These are phyloP conservation scores for Helarctos malayanus DNA, from an alignment of 2,797 vertebrate genomes.

Conservation along the genomic window DNA sequence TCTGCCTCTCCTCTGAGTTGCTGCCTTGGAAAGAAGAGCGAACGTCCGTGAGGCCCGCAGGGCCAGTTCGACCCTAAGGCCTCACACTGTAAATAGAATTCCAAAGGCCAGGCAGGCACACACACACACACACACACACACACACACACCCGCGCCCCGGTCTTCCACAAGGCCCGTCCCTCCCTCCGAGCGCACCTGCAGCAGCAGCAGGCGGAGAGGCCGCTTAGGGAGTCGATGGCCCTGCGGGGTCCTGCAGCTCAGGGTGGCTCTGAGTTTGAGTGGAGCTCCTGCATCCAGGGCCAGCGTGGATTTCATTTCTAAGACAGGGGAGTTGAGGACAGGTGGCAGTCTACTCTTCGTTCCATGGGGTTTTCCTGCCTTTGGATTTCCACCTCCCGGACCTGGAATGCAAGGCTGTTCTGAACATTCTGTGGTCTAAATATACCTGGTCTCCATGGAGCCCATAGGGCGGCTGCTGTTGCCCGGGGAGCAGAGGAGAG, in stretches of 20 bases:
- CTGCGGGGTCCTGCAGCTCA: background rate
- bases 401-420: background rate
- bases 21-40: background rate
- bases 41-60: background rate
- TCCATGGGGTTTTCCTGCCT: background rate
- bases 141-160: no score
- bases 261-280: background rate
- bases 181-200: accelerated
- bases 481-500: background rate
- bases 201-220: background rate
- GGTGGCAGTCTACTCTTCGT: background rate
- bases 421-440: background rate
- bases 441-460: background rate
- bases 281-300: background rate
- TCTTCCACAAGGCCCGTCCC: accelerated
- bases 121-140: no score
- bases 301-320: background rate
- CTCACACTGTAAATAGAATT: background rate
- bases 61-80: background rate
- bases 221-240: background rate
- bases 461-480: background rate
- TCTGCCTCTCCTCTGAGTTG: background rate
- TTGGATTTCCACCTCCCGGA: background rate
- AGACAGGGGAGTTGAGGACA: background rate
- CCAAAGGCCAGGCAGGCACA: background rate